These are phyloP conservation scores for Hephaestus fuliginosus DNA, from an alignment of 2,797 vertebrate species.

Conservation along the genomic window DNA sequence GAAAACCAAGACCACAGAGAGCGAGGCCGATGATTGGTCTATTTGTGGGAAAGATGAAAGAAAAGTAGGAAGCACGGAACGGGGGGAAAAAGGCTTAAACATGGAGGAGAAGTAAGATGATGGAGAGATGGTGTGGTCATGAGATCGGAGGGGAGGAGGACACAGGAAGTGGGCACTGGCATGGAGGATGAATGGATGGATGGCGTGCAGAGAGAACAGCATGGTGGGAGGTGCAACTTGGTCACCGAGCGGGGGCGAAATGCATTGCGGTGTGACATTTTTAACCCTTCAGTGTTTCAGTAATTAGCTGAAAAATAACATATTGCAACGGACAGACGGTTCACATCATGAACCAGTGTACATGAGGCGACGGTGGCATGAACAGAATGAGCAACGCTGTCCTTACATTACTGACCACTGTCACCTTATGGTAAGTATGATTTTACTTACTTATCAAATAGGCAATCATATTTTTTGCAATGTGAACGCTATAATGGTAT, in stretches of 20 bases:
- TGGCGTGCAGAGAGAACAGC: slow-evolving; percentile 77
- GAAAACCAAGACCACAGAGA: slow-evolving; percentile 45
- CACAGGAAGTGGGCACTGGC: slow-evolving; percentile 66
- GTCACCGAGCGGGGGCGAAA: slow-evolving; percentile 63
- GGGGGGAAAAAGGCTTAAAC: slow-evolving; percentile 14
- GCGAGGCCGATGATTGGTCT: slow-evolving; percentile 26
- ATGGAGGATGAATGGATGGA: slow-evolving; percentile 68
- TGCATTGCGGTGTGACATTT: slow-evolving; percentile 67
- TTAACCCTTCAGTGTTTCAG: slow-evolving; percentile 70
- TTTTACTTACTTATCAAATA: slow-evolving; percentile 9
- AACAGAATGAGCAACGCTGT: slow-evolving; percentile 13
- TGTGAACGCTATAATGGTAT: neutral
- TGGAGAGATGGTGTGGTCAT: slow-evolving; percentile 64
- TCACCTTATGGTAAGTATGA: neutral
- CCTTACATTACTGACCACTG: neutral
- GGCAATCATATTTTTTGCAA: neutral
- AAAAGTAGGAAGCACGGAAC: slow-evolving; percentile 21
- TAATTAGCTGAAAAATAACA: slow-evolving; percentile 61
- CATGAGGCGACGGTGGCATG: slow-evolving; percentile 28
- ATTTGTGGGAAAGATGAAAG: slow-evolving; percentile 42
- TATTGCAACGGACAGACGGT: slow-evolving; percentile 62
- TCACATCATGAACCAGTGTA: slow-evolving; percentile 37
- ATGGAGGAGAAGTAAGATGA: slow-evolving; percentile 63
- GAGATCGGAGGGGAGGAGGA: slow-evolving; percentile 60
- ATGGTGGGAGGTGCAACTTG: slow-evolving; percentile 81